Evolutionary conservation across 1,140 invertebrate genomes (phyloP).

Genomic region (Zaprionus gabonicus): DNA sequence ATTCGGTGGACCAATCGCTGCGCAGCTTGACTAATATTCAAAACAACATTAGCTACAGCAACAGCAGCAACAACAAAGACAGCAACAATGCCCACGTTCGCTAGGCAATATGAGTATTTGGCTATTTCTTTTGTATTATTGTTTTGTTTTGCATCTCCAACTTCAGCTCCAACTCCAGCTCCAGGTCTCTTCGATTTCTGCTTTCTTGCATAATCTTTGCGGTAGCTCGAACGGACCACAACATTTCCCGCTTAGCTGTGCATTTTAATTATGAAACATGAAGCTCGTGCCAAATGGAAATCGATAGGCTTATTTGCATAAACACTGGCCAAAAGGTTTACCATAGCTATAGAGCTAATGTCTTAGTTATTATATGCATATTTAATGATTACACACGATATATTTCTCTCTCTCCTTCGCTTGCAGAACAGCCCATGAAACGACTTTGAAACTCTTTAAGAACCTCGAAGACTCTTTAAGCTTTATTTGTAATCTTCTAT

Average conservation of each 20-base stretch:
- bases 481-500: conserved; percentile 23
- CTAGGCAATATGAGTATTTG: conserved; percentile 70
- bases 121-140: conserved; percentile 41
- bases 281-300: conserved; percentile 68
- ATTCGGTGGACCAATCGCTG: conserved; percentile 70
- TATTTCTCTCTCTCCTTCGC: background rate
- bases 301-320: conserved; percentile 68
- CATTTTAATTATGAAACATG: conserved; percentile 71
- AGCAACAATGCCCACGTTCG: conserved; percentile 60
- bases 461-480: background rate
- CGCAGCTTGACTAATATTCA: conserved; percentile 48
- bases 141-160: conserved; percentile 33
- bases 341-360: conserved; percentile 8
- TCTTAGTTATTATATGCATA: conserved; percentile 11
- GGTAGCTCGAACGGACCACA: conserved; percentile 62
- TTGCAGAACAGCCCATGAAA: background rate
- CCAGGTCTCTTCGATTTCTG: conserved; percentile 37
- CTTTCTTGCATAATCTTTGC: conserved; percentile 70
- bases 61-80: conserved; percentile 17
- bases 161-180: conserved; percentile 13
- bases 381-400: background rate
- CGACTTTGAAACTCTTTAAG: background rate
- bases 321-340: conserved; percentile 39
- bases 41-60: conserved; percentile 35
- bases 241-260: conserved; percentile 58